These are phyloP conservation scores for Camponotus vicinus DNA, from an alignment of 1,140 invertebrate species.

Conservation along the genomic window DNA sequence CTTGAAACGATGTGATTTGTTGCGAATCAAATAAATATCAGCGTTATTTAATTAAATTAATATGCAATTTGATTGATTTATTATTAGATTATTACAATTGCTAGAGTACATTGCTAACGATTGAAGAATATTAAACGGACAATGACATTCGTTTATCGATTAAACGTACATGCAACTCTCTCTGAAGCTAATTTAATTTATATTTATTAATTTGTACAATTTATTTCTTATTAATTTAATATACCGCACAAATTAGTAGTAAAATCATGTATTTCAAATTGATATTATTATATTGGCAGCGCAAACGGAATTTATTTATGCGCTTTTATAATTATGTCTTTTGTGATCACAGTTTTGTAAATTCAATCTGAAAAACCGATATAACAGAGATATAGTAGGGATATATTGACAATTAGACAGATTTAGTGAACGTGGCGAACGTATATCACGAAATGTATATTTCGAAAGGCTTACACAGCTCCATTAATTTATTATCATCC, in stretches of 20 bases:
- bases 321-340: background rate
- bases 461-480: constrained; percentile 6
- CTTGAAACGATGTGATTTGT: constrained; percentile 1
- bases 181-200: constrained; percentile 18
- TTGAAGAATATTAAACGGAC: constrained; percentile 3
- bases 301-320: constrained; percentile 37
- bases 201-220: constrained; percentile 40
- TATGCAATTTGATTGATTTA: constrained; percentile 12
- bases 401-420: background rate
- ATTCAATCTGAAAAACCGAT: constrained; percentile 5
- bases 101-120: background rate
- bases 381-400: constrained; percentile 1
- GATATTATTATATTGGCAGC: background rate
- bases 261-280: constrained; percentile 17
- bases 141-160: constrained; percentile 46
- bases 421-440: constrained; percentile 19
- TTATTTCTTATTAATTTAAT: constrained; percentile 29
- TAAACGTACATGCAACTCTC: background rate
- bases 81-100: background rate
- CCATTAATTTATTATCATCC: constrained; percentile 46
- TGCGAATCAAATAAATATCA: background rate
- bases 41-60: constrained; percentile 20
- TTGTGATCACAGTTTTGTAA: constrained; percentile 1
- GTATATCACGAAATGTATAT: background rate
- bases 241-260: background rate